Base-by-base conservation (phyloP, 2,888 invertebrate species). In the Apocheima hispidaria region DNA sequence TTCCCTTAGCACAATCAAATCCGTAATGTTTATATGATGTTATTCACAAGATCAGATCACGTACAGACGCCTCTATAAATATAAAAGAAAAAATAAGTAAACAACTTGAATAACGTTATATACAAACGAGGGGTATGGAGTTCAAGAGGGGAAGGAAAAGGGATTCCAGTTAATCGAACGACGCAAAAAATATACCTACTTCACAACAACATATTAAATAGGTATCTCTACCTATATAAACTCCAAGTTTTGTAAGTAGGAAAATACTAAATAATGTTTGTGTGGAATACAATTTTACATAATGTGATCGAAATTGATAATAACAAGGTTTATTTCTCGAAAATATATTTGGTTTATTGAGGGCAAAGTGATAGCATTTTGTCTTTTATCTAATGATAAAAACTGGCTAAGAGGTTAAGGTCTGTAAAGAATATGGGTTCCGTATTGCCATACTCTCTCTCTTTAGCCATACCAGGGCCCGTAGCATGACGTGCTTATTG, bases 241-340 rank as follows among this genome's bases (percentile, higher is more conserved):
- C 30, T 53, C 60, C 62, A 64, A 64, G 62, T 56, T 60, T 69
- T 62, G 43, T 53, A 53, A 60, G 36, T 48, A 35, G 49, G 10
- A n/a, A 26, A 21, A 21, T 21, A 21, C 14, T 36, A 28, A 56
- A 56, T 51, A 55, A 56, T 46, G 46, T 33, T 51, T 40, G 41
- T 33, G 41, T 46, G 23, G 36, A 23, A 52, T 60, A 52, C 51
- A 58, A 40, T 57, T 52, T 20, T 41, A 6, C 12, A 26, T 16
- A 14, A 21, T 26, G 9, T 14, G 9, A 44, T 28, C 14, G 9
- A 43, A 26, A 43, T 14, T 43, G 43, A 43, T 43, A 43, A 43
- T 14, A 2, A 21, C 1, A 26, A 9, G n/a, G 4, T 26, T 2
- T 26, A 23, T 26, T 14, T 43, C 26, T 54, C 16, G 9, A 44